A percentile compares a stretch with the other conserved stretches of the same genome.
Evolutionary conservation across 2,113 vertebrate species (phyloP).

Genomic region (Capreolus pygargus): DNA sequence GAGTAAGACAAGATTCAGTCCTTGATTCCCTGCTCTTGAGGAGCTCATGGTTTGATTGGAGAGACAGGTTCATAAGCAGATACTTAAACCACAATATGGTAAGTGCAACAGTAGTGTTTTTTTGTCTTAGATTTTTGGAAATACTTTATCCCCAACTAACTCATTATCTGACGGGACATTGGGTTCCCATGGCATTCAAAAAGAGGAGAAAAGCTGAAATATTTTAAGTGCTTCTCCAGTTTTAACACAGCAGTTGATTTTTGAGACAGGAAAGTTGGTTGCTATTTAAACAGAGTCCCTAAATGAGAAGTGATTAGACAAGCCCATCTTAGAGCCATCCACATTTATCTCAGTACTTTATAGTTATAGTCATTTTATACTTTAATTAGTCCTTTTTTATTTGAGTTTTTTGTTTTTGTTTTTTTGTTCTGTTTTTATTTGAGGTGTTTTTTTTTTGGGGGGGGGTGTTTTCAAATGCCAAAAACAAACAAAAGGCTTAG

Average conservation of each 20-base stretch:
- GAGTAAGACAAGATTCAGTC: background rate
- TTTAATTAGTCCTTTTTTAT: background rate
- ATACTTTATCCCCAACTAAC: background rate
- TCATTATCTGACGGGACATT: background rate
- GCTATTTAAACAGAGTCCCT: background rate
- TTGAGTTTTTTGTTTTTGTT: background rate
- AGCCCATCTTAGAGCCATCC: background rate
- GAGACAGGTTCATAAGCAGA: constrained; percentile 17
- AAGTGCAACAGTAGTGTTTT: background rate
- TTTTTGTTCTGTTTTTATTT: background rate
- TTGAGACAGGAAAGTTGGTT: background rate
- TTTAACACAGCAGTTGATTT: constrained; percentile 14
- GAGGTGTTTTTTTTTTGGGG: background rate
- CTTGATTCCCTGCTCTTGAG: constrained; percentile 17
- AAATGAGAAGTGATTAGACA: background rate
- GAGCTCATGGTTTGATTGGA: background rate
- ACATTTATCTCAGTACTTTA: background rate
- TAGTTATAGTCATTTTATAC: background rate
- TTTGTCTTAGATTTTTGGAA: background rate
- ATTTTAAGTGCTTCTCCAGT: background rate
- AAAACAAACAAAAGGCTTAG: background rate
- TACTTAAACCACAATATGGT: background rate
- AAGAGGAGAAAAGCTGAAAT: background rate
- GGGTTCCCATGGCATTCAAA: background rate
- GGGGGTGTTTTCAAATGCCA: background rate